phyloP scores from a whole-genome alignment of 1,140 invertebrate genomes.

The Monochamus saltuarius region DNA sequence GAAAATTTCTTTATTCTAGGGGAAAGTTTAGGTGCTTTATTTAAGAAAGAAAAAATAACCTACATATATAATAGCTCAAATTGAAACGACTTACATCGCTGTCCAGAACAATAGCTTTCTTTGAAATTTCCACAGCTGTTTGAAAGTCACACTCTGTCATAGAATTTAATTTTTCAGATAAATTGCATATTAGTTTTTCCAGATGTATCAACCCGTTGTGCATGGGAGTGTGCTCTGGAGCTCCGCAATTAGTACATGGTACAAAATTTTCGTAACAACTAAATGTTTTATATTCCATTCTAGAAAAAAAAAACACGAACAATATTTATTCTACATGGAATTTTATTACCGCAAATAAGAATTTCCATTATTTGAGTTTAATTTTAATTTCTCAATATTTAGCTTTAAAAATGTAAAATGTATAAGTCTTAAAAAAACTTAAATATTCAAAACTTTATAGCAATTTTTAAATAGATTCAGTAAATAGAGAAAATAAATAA shows the following conservation, averaged over 20 bases:
- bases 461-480: neutral
- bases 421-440: slow-evolving; percentile 11
- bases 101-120: slow-evolving; percentile 5
- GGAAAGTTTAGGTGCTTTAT: too few species aligned
- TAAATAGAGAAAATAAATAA: neutral
- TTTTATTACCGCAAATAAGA: too few species aligned
- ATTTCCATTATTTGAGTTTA: too few species aligned
- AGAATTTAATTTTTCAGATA: slow-evolving; percentile 55
- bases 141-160: slow-evolving; percentile 23
- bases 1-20: too few species aligned
- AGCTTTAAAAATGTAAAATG: neutral
- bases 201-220: slow-evolving; percentile 70
- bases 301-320: slow-evolving; percentile 49
- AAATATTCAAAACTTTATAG: neutral
- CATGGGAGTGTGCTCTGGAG: slow-evolving; percentile 69
- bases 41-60: too few species aligned
- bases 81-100: neutral
- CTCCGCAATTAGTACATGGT: slow-evolving; percentile 68
- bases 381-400: too few species aligned
- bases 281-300: slow-evolving; percentile 79
- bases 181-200: slow-evolving; percentile 60
- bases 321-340: slow-evolving; percentile 3
- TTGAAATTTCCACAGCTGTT: slow-evolving; percentile 11
- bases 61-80: too few species aligned
- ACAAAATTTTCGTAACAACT: slow-evolving; percentile 89